Percentiles rank a stretch among this genome's conserved stretches.
Conservation (phyloP, 2,888 invertebrate species). For the Caenorhabditis afra region DNA sequence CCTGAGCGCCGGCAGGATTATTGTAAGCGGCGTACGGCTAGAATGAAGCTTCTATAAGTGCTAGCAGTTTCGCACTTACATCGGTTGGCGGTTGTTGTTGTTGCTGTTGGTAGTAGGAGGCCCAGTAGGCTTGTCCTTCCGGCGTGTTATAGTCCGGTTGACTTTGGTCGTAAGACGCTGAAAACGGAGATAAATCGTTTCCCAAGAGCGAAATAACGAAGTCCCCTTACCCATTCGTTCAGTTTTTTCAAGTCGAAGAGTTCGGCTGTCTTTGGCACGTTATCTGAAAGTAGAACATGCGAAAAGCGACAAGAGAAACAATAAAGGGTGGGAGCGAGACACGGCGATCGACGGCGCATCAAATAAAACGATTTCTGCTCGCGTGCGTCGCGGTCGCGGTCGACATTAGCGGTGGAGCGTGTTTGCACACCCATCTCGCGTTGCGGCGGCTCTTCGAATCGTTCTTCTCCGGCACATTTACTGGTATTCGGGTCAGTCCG, state of each 20-base stretch:
- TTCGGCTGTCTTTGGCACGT: background rate
- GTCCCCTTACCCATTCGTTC: constrained; percentile 3
- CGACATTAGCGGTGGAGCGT: constrained; percentile 8
- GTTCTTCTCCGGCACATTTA: too few species aligned
- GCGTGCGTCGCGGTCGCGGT: constrained; percentile 3
- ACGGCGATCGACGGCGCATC: background rate
- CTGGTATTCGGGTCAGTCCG: too few species aligned
- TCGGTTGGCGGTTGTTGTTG: constrained; percentile 22
- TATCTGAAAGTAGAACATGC: background rate
- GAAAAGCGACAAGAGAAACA: constrained; percentile 1
- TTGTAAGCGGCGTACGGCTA: constrained; percentile 42
- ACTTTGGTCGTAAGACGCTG: constrained; percentile 53
- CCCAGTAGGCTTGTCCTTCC: constrained; percentile 40
- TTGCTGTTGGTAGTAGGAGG: constrained; percentile 45
- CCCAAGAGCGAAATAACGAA: background rate
- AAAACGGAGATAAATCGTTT: background rate
- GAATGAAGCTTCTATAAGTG: too few species aligned
- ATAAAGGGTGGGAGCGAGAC: background rate
- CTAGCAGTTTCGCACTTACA: constrained; percentile 40
- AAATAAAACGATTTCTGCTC: background rate
- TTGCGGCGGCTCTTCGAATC: constrained; percentile 1
- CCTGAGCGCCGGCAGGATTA: constrained; percentile 48
- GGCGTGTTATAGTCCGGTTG: constrained; percentile 37
- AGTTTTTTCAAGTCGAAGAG: constrained; percentile 6
- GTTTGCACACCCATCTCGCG: background rate